phyloP scores from a whole-genome alignment of 2,113 vertebrate genomes.

The Leptodactylus fuscus region DNA sequence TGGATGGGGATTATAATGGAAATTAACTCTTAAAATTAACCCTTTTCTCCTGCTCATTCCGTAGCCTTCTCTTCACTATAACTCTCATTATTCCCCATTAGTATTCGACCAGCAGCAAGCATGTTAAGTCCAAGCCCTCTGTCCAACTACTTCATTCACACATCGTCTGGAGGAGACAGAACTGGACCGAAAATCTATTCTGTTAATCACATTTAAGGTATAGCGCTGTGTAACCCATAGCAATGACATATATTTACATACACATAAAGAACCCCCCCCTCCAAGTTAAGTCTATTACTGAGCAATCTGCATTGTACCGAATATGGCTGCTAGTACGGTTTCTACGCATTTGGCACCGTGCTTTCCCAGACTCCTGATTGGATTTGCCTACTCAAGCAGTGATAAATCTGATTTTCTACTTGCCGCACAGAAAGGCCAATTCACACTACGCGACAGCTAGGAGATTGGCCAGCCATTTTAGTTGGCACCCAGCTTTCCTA shows the following conservation, averaged over 20 bases:
- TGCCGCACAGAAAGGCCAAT: not conserved
- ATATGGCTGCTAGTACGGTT: not conserved
- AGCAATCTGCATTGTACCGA: not conserved
- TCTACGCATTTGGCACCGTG: not conserved
- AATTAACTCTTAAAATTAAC: not conserved
- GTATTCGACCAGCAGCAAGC: not conserved
- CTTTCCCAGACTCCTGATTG: too few species aligned
- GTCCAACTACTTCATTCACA: slow-evolving; percentile 5
- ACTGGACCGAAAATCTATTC: not conserved
- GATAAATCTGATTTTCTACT: not conserved
- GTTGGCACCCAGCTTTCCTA: not conserved
- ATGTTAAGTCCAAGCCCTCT: not conserved
- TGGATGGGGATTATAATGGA: not conserved
- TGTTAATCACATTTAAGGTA: slow-evolving; percentile 7
- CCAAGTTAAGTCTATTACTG: not conserved
- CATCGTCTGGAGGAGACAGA: slow-evolving; percentile 15
- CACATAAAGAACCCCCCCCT: not conserved
- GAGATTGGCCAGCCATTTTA: not conserved
- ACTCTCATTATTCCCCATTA: not conserved
- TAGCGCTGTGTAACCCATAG: not conserved
- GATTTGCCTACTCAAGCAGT: not conserved
- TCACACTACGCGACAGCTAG: not conserved
- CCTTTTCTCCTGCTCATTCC: not conserved
- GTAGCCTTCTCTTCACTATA: not conserved
- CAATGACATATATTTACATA: not conserved